phyloP scores from a whole-genome alignment of 2,113 vertebrate species.

The Morphnarchus princeps region DNA sequence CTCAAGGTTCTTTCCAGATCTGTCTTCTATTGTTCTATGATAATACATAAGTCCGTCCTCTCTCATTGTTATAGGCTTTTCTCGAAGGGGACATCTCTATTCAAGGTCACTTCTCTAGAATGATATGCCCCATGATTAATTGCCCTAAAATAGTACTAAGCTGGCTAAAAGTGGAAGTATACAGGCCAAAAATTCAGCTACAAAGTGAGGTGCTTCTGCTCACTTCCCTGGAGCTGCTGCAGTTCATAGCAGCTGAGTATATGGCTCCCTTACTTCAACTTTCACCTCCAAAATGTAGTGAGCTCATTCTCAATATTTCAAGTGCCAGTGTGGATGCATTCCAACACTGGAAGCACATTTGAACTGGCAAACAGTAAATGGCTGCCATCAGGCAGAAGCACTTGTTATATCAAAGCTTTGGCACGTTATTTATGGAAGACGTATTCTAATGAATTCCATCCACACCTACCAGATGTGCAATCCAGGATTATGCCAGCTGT shows the following conservation, averaged over 20 bases:
- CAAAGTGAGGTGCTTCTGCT: not conserved
- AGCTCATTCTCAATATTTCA: constrained; percentile 51
- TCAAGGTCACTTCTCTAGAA: not conserved
- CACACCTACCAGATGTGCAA: constrained; percentile 67
- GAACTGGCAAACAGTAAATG: constrained; percentile 67
- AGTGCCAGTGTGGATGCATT: constrained; percentile 58
- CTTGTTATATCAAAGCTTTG: constrained; percentile 63
- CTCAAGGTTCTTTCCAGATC: constrained; percentile 7
- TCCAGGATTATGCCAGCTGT: constrained; percentile 47
- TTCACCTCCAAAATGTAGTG: constrained; percentile 19
- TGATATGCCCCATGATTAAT: not conserved
- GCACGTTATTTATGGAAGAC: constrained; percentile 62
- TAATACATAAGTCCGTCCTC: not conserved
- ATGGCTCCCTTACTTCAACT: not conserved
- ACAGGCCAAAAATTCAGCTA: not conserved
- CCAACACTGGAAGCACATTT: constrained; percentile 56
- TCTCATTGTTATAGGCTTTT: not conserved
- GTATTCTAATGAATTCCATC: constrained; percentile 66
- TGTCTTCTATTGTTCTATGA: not conserved
- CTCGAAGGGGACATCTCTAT: not conserved
- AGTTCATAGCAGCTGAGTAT: not conserved
- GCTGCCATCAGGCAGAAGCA: constrained; percentile 51
- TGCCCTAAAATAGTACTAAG: not conserved
- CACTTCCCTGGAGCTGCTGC: not conserved
- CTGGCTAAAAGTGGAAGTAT: not conserved